Conservation (phyloP, 53 echinoderm and acorn worm species). For the Stichopus horrens region DNA sequence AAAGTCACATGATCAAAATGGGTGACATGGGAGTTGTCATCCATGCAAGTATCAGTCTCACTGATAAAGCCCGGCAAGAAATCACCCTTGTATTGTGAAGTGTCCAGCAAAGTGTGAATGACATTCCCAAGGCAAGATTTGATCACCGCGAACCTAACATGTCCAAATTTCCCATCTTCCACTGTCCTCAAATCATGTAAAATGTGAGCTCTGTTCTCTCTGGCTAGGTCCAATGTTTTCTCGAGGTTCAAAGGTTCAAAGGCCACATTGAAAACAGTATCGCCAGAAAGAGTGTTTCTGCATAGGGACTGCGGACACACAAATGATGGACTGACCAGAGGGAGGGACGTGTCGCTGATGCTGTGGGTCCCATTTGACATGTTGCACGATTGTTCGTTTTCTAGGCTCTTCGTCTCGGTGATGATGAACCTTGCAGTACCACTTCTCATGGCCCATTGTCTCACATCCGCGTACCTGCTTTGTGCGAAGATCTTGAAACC, state of each 20-base stretch:
- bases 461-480: constrained; percentile 59
- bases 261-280: constrained; percentile 87
- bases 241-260: constrained; percentile 76
- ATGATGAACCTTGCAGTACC: constrained; percentile 75
- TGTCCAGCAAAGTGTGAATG: constrained; percentile 74
- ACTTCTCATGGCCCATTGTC: constrained; percentile 85
- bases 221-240: constrained; percentile 55
- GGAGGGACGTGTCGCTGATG: not conserved
- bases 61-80: constrained; percentile 79
- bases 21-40: constrained; percentile 3
- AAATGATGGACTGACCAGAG: not conserved
- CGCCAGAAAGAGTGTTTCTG: not conserved
- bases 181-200: constrained; percentile 62
- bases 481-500: constrained; percentile 77
- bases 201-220: constrained; percentile 62
- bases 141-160: constrained; percentile 67
- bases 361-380: not conserved
- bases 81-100: constrained; percentile 61
- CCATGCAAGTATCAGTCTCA: not conserved
- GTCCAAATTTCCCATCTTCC: constrained; percentile 50
- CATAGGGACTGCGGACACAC: not conserved
- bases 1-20: constrained; percentile 96
- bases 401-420: constrained; percentile 47
- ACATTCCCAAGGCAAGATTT: constrained; percentile 91
- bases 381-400: not conserved